phyloP scores from a whole-genome alignment of 2,113 vertebrate genomes.

The Pterocles orientalis region DNA sequence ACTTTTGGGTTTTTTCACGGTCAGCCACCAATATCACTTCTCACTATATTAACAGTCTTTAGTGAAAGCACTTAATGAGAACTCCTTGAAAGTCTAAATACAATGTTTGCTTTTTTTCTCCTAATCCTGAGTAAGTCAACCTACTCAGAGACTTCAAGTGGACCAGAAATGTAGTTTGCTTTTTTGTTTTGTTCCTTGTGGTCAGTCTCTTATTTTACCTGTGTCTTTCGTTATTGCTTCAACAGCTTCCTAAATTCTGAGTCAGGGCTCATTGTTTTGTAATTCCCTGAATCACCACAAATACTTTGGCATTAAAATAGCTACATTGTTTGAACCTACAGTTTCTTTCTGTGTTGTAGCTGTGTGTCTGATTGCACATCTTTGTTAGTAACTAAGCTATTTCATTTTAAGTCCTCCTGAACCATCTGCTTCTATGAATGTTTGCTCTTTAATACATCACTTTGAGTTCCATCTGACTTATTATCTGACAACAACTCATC shows the following conservation, averaged over 20 bases:
- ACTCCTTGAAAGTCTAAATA: neutral
- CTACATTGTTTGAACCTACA: neutral
- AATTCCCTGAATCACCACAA: neutral
- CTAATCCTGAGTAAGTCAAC: neutral
- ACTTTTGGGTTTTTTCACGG: neutral
- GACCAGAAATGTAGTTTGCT: neutral
- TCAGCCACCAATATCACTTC: neutral
- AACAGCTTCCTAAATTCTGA: neutral
- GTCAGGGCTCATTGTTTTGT: neutral
- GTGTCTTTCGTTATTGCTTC: neutral
- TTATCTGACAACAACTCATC: slow-evolving; percentile 17
- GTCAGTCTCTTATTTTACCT: neutral
- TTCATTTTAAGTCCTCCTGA: neutral
- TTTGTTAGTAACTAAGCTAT: neutral
- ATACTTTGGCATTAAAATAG: neutral
- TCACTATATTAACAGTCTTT: neutral
- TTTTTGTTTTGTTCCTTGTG: neutral
- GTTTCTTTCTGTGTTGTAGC: neutral
- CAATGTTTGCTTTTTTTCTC: neutral
- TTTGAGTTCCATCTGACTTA: neutral
- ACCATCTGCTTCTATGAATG: slow-evolving; percentile 22
- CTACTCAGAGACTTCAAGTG: neutral
- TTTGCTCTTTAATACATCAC: slow-evolving; percentile 8
- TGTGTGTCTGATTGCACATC: neutral
- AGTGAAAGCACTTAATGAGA: neutral